Percentiles rank a stretch among this genome's conserved stretches.
phyloP scores from a whole-genome alignment of 2,888 invertebrate genomes.

The Bellardia pandia region DNA sequence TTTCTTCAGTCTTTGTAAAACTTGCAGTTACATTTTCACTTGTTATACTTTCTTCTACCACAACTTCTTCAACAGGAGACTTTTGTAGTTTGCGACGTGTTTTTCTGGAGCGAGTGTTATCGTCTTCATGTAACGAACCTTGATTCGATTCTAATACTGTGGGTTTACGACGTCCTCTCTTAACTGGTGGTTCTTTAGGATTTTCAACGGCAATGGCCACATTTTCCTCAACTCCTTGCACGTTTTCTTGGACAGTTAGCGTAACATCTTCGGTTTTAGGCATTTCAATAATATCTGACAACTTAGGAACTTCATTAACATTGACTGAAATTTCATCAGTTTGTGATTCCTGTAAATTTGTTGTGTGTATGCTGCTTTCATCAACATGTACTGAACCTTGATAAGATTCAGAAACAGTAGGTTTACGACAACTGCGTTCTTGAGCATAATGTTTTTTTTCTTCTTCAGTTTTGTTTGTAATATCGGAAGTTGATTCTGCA shows the following conservation, averaged over 20 bases:
- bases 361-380: background rate
- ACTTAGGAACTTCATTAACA: background rate
- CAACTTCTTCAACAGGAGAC: constrained; percentile 19
- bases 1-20: background rate
- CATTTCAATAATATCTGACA: background rate
- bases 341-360: no score
- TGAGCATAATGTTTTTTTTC: background rate
- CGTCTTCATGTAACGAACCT: constrained; percentile 11
- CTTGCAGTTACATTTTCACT: background rate
- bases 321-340: background rate
- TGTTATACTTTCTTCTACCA: background rate
- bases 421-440: background rate
- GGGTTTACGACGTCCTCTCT: constrained; percentile 45
- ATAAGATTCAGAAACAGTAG: background rate
- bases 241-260: background rate
- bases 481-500: background rate
- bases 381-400: constrained; percentile 20
- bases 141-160: constrained; percentile 33
- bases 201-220: background rate
- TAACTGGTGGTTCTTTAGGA: constrained; percentile 3
- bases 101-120: background rate
- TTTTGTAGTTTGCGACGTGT: constrained; percentile 35
- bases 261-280: background rate
- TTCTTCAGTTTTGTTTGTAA: background rate
- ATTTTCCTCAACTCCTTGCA: background rate